Evolutionary conservation across 2,888 invertebrate genomes (phyloP), one percentile per base, ranked within the genome.

Genomic region (Scaptomyza tumidula): DNA sequence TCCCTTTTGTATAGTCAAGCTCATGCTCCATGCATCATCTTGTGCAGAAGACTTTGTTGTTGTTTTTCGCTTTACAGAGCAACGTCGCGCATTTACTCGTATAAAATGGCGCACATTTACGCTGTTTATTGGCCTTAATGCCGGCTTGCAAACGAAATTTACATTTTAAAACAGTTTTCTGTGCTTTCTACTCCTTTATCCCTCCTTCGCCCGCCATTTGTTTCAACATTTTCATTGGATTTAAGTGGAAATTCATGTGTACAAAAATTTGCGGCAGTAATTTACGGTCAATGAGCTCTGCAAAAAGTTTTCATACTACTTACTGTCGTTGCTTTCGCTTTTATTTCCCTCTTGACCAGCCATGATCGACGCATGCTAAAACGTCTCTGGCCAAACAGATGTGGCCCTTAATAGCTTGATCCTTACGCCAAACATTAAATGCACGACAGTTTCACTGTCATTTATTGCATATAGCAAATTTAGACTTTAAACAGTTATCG

Each of bases 161-260:
- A 87, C 88, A 87, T 85, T 83, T 85, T 85, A 82, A 86, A 85
- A 85, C 86, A 88, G 85, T 86, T 86, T 84, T 66, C 74, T 66
- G 71, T 72, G 72, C 67, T 77, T 73, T 62, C 73, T 73, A 64
- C 75, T 72, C 69, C 66, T 71, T 70, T 60, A 48, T 29, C 62
- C 63, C 64, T 37, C 49, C 58, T 64, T 59, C 50, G 55, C 48
- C 54, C 50, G 60, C 69, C 82, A 82, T 86, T 75, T 85, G 88
- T 87, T 86, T 76, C 59, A 85, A 82, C 85, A 82, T 82, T 85
- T 85, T 87, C 86, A 87, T 85, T 85, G 88, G 88, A 80, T 78
- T 85, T 88, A 85, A 85, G 85, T 85, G 85, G 85, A 85, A 87
- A 85, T 82, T 85, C 88, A 88, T 85, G 85, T 85, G 85, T 77